phyloP scores from a whole-genome alignment of 2,888 invertebrate species.

The Ornithoptera priamus region DNA sequence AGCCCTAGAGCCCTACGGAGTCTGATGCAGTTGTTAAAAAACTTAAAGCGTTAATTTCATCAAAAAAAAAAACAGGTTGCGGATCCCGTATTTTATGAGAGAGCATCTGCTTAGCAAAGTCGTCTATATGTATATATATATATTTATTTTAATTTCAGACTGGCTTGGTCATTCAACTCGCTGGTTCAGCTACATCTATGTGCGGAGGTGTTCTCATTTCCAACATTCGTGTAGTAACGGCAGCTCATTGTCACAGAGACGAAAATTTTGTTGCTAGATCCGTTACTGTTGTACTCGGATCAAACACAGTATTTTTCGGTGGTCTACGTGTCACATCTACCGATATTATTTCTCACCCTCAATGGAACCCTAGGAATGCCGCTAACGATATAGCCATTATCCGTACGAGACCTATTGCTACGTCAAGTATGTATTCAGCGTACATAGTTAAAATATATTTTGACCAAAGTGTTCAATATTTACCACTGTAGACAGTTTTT shows the following conservation, averaged over 20 bases:
- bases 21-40: no score
- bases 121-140: background rate
- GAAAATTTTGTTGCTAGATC: conserved; percentile 42
- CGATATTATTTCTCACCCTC: conserved; percentile 39
- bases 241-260: conserved; percentile 54
- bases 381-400: conserved; percentile 51
- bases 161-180: conserved; percentile 13
- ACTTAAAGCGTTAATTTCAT: no score
- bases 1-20: no score
- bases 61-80: no score
- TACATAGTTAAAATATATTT: background rate
- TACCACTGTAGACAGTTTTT: background rate
- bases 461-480: background rate
- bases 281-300: conserved; percentile 51
- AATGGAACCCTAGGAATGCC: conserved; percentile 43
- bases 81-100: no score
- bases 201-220: conserved; percentile 51
- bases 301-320: conserved; percentile 49
- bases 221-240: conserved; percentile 43
- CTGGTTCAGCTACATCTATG: conserved; percentile 2
- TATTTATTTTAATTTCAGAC: conserved; percentile 7
- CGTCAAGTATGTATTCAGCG: conserved; percentile 42
- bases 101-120: no score
- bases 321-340: conserved; percentile 38
- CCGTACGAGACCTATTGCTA: conserved; percentile 34